A percentile compares a stretch with the other conserved stretches of the same genome.
Conservation (phyloP, 1,140 invertebrate genomes). For the Leptopilina clavipes region DNA sequence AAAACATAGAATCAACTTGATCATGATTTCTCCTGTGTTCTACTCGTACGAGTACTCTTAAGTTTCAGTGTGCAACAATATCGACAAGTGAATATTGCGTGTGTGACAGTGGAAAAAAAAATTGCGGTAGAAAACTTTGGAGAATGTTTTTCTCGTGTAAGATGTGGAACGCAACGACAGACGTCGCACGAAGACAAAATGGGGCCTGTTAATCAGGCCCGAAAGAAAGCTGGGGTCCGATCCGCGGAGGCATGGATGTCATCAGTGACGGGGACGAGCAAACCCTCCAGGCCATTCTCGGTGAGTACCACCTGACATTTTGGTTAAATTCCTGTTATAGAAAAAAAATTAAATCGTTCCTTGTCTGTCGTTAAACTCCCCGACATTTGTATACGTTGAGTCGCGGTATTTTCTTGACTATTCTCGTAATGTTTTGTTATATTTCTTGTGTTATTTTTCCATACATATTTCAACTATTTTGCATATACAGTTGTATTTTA, state of each 20-base stretch:
- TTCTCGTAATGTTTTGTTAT: too few species aligned
- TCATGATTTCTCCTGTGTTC: background rate
- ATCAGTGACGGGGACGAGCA: slow-evolving; percentile 73
- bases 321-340: background rate
- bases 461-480: too few species aligned
- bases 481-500: too few species aligned
- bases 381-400: background rate
- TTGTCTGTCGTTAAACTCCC: slow-evolving; percentile 4
- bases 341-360: background rate
- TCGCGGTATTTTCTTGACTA: too few species aligned
- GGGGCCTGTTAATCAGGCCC: slow-evolving; percentile 70
- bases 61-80: background rate
- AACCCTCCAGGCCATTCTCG: slow-evolving; percentile 73
- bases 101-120: slow-evolving; percentile 24
- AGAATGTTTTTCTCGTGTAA: slow-evolving; percentile 41
- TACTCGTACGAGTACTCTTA: background rate
- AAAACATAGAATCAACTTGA: background rate
- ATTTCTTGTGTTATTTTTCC: too few species aligned
- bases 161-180: slow-evolving; percentile 62
- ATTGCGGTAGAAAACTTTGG: background rate
- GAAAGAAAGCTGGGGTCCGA: slow-evolving; percentile 61
- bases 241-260: slow-evolving; percentile 70
- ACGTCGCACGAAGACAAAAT: slow-evolving; percentile 63
- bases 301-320: slow-evolving; percentile 55
- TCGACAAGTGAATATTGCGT: background rate